Percentiles rank a stretch among this genome's conserved stretches.
Conservation (phyloP, 2,888 invertebrate genomes). For the Cephus rjabovi region DNA sequence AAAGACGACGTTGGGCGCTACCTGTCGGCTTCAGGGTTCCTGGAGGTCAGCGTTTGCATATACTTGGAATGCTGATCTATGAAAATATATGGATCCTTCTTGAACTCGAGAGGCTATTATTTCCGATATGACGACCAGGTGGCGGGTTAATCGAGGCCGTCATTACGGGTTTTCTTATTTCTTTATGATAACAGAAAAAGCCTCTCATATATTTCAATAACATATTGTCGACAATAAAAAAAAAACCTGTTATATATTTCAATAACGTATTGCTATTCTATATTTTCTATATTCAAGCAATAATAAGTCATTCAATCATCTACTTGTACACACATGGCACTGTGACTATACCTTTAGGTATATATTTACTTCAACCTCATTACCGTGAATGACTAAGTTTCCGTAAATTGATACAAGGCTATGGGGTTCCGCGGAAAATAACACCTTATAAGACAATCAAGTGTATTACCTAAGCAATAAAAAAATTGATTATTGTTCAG, state of each 20-base stretch:
- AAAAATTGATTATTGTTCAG: background rate
- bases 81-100: conserved; percentile 59
- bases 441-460: background rate
- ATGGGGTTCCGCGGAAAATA: background rate
- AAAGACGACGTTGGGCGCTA: conserved; percentile 18
- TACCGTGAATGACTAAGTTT: background rate
- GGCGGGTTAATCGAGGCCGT: background rate
- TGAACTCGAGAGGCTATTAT: conserved; percentile 3
- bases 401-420: background rate
- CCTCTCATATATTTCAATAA: background rate
- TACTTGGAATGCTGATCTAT: conserved; percentile 59
- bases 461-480: background rate
- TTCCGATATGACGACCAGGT: conserved; percentile 2
- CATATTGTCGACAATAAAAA: background rate
- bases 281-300: background rate
- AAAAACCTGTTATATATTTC: background rate
- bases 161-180: background rate
- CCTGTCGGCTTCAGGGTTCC: conserved; percentile 41
- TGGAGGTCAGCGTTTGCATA: conserved; percentile 65
- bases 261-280: background rate
- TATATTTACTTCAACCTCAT: background rate
- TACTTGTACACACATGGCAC: background rate
- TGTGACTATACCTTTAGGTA: background rate
- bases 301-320: background rate
- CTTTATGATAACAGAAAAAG: background rate